Conservation (phyloP, 2,888 invertebrate species). For the Scotopteryx bipunctaria region DNA sequence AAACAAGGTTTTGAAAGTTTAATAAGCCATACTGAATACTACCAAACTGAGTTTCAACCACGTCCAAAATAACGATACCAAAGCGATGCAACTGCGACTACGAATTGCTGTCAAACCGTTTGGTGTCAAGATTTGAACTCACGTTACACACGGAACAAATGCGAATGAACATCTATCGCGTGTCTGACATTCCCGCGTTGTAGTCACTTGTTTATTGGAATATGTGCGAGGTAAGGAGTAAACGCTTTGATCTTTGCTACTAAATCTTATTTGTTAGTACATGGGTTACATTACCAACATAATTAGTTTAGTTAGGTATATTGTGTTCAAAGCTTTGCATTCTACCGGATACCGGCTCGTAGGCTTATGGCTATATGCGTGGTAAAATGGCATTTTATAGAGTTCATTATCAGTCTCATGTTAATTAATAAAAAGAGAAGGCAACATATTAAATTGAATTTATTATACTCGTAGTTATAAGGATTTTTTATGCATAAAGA, state of each 20-base stretch:
- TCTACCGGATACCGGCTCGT: no score
- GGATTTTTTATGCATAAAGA: no score
- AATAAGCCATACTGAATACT: neutral
- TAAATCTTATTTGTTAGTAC: neutral
- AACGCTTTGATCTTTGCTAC: neutral
- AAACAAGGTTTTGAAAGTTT: constrained; percentile 12
- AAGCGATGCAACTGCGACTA: neutral
- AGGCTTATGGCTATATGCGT: no score
- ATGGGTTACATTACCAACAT: neutral
- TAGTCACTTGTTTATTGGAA: neutral
- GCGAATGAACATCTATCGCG: neutral
- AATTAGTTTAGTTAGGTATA: no score
- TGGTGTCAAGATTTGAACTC: neutral
- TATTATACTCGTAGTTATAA: neutral
- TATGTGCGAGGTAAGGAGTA: neutral
- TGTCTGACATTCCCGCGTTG: neutral
- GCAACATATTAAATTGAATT: neutral
- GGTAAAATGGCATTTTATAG: no score
- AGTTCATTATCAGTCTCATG: no score
- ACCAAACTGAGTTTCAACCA: neutral
- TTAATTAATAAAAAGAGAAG: no score
- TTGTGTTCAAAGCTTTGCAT: no score
- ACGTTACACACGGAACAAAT: neutral
- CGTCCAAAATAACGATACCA: neutral
- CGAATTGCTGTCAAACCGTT: neutral